phyloP scores from a whole-genome alignment of 2,797 vertebrate genomes.

The Pangasius djambal region DNA sequence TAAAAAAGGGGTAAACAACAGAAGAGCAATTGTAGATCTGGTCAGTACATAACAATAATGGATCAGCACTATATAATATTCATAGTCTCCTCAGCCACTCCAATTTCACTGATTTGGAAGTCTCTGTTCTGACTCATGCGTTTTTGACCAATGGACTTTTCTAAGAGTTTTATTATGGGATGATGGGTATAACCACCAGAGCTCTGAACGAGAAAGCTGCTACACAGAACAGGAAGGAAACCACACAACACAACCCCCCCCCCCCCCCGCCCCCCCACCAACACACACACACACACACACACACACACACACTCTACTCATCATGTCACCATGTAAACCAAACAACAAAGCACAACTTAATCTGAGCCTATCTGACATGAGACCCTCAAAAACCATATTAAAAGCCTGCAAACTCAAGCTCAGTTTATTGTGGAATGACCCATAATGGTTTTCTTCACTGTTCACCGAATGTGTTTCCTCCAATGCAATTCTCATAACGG shows the following conservation, averaged over 20 bases:
- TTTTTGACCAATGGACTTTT: neutral
- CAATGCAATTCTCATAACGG: neutral
- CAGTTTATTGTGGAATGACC: neutral
- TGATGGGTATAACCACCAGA: conserved; percentile 20
- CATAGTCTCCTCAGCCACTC: neutral
- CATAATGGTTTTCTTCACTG: neutral
- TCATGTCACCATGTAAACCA: conserved; percentile 53
- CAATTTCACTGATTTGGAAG: neutral
- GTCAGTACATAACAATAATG: neutral
- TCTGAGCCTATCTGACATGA: conserved; percentile 17
- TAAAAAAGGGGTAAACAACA: neutral
- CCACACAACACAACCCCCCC: neutral
- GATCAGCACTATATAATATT: neutral
- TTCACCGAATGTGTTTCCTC: conserved; percentile 1
- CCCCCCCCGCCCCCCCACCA: neutral
- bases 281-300: neutral
- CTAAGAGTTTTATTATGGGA: neutral
- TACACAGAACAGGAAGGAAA: conserved; percentile 53
- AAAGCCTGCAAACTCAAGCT: conserved; percentile 16
- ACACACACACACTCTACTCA: neutral
- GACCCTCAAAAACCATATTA: conserved; percentile 12
- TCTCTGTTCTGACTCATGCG: neutral
- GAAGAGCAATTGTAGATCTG: neutral
- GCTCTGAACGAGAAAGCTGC: conserved; percentile 31
- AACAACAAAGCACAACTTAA: conserved; percentile 50